Conservation (phyloP, 2,888 invertebrate species). For the Cryptosula pallasiana region DNA sequence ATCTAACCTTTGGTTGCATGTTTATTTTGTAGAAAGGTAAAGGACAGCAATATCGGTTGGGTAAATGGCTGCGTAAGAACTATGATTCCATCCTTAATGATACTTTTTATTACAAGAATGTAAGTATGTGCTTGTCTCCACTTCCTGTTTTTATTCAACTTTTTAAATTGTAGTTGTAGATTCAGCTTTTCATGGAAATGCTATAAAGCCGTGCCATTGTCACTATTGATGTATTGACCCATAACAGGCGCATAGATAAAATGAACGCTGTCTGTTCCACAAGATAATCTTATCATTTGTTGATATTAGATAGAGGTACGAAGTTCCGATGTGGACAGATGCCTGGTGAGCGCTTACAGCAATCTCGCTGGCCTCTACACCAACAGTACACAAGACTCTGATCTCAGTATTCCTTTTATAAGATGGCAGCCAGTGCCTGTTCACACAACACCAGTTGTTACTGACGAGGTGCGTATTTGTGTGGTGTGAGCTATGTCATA, state of each 20-base stretch:
- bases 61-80: not conserved
- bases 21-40: not conserved
- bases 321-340: constrained; percentile 50
- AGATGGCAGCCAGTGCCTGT: constrained; percentile 51
- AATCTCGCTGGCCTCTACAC: constrained; percentile 72
- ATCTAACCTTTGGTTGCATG: too few relatives aligned
- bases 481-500: too few relatives aligned
- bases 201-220: too few relatives aligned
- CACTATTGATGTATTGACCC: too few relatives aligned
- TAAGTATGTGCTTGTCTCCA: too few relatives aligned
- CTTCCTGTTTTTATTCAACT: too few relatives aligned
- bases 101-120: not conserved
- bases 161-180: too few relatives aligned
- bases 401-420: constrained; percentile 33
- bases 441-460: constrained; percentile 39
- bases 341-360: constrained; percentile 72
- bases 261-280: too few relatives aligned
- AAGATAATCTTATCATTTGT: too few relatives aligned
- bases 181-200: too few relatives aligned
- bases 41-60: not conserved
- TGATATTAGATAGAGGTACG: constrained; percentile 47
- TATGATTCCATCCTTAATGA: not conserved
- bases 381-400: not conserved
- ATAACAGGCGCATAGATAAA: too few relatives aligned
- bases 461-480: constrained; percentile 32